These are phyloP conservation scores for Orgyia antiqua DNA, from an alignment of 2,888 invertebrate genomes.

Conservation along the genomic window DNA sequence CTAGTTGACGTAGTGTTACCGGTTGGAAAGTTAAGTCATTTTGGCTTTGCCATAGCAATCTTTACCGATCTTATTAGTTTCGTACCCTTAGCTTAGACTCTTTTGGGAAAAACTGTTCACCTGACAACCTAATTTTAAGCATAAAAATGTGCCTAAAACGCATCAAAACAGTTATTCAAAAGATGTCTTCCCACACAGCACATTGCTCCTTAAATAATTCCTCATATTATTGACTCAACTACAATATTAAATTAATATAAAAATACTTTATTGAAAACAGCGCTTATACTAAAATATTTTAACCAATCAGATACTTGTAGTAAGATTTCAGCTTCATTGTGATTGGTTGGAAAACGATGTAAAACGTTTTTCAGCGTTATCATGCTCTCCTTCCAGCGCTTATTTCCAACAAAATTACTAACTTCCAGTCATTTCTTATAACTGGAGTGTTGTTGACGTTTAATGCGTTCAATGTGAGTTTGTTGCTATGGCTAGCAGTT, in stretches of 20 bases:
- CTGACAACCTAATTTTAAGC: too few relatives aligned
- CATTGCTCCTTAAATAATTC: too few relatives aligned
- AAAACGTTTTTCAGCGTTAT: slow-evolving; percentile 29
- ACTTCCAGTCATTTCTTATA: slow-evolving; percentile 24
- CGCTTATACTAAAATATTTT: neutral
- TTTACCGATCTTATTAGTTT: too few relatives aligned
- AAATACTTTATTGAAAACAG: slow-evolving; percentile 15
- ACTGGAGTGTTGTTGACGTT: slow-evolving; percentile 25
- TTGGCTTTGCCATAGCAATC: too few relatives aligned
- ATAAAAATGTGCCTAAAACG: too few relatives aligned
- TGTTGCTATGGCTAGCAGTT: slow-evolving; percentile 56
- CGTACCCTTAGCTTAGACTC: too few relatives aligned
- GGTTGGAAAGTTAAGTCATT: too few relatives aligned
- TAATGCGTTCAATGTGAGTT: slow-evolving; percentile 18
- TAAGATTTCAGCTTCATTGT: slow-evolving; percentile 4
- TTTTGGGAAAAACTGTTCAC: too few relatives aligned
- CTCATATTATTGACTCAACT: slow-evolving; percentile 10
- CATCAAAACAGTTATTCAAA: too few relatives aligned
- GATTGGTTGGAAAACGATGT: slow-evolving; percentile 20
- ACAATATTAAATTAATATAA: slow-evolving; percentile 13
- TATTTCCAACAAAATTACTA: slow-evolving; percentile 2
- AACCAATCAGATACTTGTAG: slow-evolving; percentile 10
- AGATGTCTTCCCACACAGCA: too few relatives aligned
- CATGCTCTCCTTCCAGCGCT: slow-evolving; percentile 10
- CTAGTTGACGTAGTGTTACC: too few relatives aligned